Evolutionary conservation across 2,113 vertebrate genomes (phyloP), one percentile per base, ranked within the genome.

Genomic region (Thamnaconus septentrionalis): DNA sequence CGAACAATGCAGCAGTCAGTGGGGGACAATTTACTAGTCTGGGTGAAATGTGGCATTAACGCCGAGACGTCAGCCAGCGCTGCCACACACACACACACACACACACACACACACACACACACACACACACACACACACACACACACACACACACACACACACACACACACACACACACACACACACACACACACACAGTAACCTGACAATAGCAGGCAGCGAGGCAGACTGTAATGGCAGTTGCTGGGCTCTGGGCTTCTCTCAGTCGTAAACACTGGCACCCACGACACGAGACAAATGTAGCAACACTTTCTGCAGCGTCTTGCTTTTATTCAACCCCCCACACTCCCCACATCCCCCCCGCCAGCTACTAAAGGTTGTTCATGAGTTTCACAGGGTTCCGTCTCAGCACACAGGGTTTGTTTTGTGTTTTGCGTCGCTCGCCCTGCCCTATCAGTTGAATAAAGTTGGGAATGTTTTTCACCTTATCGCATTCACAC

Each of bases 141-240:
- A 58, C 45, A 31, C 42, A 18, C 53, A 46, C 69, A 66, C 67
- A 71, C 67, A 64, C 18, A 31, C 18, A 31, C 18, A 48, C 47
- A 48, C 47, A 48, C 47, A 48, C 56, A 10, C 52, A 0, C 47
- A 55, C 45, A 3, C 47, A 59, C 63, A 45, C 8, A 61, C 64
- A 59, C 47, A 50, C 44, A 39, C 54, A 49, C 69, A 67, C 68
- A 71, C 78, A 56, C 53, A 58, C 0, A 10, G 90, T 87, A 90
- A 92, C 82, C 67, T 47, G 86, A 91, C 83, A 80, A 85, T 79
- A 67, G 52, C 69, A 71, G 84, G 62, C 73, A 63, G 63, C 10
- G 69, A 76, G 75, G 75, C 61, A 80, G 65, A 46, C 75, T 76
- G 91, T 84, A 91, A 92, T 61, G 81, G 3, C 88, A 92, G 86